Percentiles rank a stretch among this genome's conserved stretches.
phyloP scores from a whole-genome alignment of 2,113 vertebrate species.

The Prionailurus bengalensis region DNA sequence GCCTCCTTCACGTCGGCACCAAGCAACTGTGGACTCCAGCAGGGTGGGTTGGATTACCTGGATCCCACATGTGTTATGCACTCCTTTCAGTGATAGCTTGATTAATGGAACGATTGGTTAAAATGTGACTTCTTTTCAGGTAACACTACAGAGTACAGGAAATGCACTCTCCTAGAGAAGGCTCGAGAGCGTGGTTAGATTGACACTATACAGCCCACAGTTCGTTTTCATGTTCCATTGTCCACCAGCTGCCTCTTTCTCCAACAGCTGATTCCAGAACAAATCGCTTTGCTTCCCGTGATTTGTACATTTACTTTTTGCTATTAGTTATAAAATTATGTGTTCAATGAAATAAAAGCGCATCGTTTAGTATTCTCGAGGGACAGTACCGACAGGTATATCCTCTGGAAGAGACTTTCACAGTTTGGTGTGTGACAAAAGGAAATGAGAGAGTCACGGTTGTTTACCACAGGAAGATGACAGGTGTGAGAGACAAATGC shows the following conservation, averaged over 20 bases:
- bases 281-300: slow-evolving; percentile 70
- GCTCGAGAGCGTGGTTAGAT: slow-evolving; percentile 12
- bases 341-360: slow-evolving; percentile 74
- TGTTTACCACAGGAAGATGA: slow-evolving; percentile 35
- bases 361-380: slow-evolving; percentile 55
- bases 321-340: slow-evolving; percentile 53
- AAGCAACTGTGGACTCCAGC: slow-evolving; percentile 75
- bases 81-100: slow-evolving; percentile 84
- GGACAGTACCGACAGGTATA: not conserved
- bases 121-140: slow-evolving; percentile 78
- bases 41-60: slow-evolving; percentile 90
- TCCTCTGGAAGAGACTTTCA: slow-evolving; percentile 64
- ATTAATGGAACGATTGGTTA: slow-evolving; percentile 51
- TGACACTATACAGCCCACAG: slow-evolving; percentile 44
- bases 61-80: slow-evolving; percentile 89
- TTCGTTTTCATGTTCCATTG: slow-evolving; percentile 52
- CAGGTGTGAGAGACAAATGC: not conserved
- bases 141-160: slow-evolving; percentile 72
- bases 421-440: not conserved
- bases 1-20: slow-evolving; percentile 50
- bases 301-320: slow-evolving; percentile 72
- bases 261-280: slow-evolving; percentile 69
- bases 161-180: slow-evolving; percentile 25
- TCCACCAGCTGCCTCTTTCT: slow-evolving; percentile 57
- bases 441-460: slow-evolving; percentile 26